Conservation (phyloP, 2,888 invertebrate genomes). For the Synergus japonicus region DNA sequence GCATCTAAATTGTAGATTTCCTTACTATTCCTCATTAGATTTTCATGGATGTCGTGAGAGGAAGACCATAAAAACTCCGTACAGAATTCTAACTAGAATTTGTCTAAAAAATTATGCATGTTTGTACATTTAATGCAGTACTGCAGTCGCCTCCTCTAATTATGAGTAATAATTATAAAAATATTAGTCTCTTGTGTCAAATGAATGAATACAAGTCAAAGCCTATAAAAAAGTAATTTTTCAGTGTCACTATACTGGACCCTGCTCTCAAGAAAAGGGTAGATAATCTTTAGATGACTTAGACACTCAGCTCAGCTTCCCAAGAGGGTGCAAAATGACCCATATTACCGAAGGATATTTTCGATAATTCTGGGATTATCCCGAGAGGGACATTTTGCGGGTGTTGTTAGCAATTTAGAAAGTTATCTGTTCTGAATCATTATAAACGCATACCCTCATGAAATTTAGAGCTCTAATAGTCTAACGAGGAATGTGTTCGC, state of each 20-base stretch:
- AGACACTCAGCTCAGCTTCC: background rate
- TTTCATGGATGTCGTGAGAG: no score
- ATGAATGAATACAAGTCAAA: no score
- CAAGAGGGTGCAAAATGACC: slow-evolving; percentile 23
- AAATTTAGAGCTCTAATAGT: background rate
- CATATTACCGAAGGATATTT: slow-evolving; percentile 23
- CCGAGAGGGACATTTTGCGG: slow-evolving; percentile 24
- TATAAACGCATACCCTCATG: background rate
- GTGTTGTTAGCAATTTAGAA: slow-evolving; percentile 7
- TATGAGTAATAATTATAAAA: no score
- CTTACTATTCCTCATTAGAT: no score
- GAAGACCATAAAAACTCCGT: no score
- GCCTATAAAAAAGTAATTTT: background rate
- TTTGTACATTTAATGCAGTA: no score
- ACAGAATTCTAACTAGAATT: no score
- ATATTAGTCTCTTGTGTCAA: no score
- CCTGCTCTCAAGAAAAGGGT: background rate
- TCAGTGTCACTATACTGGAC: background rate
- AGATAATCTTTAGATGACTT: slow-evolving; percentile 27
- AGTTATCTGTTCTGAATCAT: slow-evolving; percentile 8
- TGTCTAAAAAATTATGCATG: no score
- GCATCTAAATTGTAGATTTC: no score
- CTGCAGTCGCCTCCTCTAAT: no score
- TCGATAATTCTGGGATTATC: slow-evolving; percentile 33
- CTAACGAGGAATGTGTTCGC: background rate